A percentile compares a stretch with the other conserved stretches of the same genome.
These are phyloP conservation scores for Ptilonorhynchus violaceus DNA, from an alignment of 2,113 vertebrate species.

Conservation along the genomic window DNA sequence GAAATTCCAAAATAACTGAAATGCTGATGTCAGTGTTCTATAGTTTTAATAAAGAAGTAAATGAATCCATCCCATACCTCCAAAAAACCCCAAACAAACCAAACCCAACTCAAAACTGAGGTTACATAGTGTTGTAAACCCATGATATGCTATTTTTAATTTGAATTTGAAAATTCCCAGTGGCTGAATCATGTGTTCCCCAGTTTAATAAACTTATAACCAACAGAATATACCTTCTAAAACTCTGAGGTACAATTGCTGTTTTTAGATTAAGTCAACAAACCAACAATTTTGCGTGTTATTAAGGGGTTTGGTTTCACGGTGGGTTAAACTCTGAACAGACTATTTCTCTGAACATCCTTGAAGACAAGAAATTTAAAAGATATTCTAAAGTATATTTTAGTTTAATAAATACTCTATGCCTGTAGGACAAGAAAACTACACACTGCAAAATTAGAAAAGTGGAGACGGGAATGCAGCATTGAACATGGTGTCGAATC, in stretches of 20 bases:
- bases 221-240: not conserved
- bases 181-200: not conserved
- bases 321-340: not conserved
- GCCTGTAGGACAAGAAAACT: not conserved
- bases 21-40: not conserved
- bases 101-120: not conserved
- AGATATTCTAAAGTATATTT: not conserved
- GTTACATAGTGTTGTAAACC: not conserved
- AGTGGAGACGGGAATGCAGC: not conserved
- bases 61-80: accelerated
- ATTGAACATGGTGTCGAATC: not conserved
- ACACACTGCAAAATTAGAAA: not conserved
- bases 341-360: not conserved
- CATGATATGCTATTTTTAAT: not conserved
- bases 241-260: not conserved
- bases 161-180: not conserved
- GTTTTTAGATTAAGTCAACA: not conserved
- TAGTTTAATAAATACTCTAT: not conserved
- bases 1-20: not conserved
- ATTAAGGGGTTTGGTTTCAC: not conserved
- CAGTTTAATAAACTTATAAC: not conserved
- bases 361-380: not conserved
- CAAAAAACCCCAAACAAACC: not conserved
- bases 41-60: not conserved
- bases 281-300: not conserved